Evolutionary conservation across 2,888 invertebrate species (phyloP), one percentile per base, ranked within the genome.

Genomic region (Odontomyia ornata): DNA sequence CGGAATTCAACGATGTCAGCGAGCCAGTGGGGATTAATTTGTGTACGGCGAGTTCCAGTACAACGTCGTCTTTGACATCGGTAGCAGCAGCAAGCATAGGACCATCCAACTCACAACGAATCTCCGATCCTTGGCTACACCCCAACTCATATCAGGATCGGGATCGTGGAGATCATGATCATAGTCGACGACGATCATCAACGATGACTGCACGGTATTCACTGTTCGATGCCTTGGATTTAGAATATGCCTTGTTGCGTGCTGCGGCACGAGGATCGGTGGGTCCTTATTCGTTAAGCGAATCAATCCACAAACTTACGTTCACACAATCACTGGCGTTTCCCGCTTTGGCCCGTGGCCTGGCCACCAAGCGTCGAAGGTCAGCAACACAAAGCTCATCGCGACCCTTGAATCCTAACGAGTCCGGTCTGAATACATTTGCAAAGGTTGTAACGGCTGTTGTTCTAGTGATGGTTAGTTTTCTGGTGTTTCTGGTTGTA

Each of bases 241-340:
- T 92, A 81, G 92, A 93, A 83, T 93, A 92, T 85, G 92, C 91
- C 3, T 85, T 92, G 13, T 84, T 92, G 69, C 86, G 92, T 46
- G 92, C 92, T 0, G 91, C 92, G 1, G 92, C 92, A 0, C 88
- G 92, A 27, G 92, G 92, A 75, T 92, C 92, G 71, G 91, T 92
- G 36, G 92, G 92, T 2, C 92, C 92, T 0, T 92, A 92, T 83
- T 91, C 91, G 43, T 86, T 92, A 9, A 91, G 91, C 80, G 92
- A 92, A 84, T 92, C 92, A 77, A 87, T 92, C 80, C 92, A 92
- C 86, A 92, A 92, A 85, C 85, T 93, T 81, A 92, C 92, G 62
- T 92, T 92, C 83, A 92, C 92, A 13, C 92, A 93, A 86, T 92
- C 91, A 81, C 84, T 93, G 78, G 92, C 92, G 0, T 93, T 93